phyloP scores from a whole-genome alignment of 2,888 invertebrate species.

The Dorcus hopei region DNA sequence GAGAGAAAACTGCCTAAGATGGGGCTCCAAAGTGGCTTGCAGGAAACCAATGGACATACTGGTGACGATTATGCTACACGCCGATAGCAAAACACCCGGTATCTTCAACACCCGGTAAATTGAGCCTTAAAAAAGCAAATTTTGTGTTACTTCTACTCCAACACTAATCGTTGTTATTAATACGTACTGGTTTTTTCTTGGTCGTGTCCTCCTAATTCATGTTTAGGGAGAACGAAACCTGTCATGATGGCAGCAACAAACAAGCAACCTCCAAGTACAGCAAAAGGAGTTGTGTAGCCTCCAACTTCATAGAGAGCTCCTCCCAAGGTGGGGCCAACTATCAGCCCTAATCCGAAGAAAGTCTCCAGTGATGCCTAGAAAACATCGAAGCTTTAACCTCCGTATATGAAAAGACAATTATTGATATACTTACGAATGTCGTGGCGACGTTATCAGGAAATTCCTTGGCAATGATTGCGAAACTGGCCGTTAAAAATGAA shows the following conservation, averaged over 20 bases:
- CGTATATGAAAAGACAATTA: background rate
- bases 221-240: conserved; percentile 67
- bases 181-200: conserved; percentile 61
- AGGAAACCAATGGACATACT: conserved; percentile 84
- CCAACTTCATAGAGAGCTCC: conserved; percentile 78
- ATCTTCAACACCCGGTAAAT: conserved; percentile 64
- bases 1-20: conserved; percentile 71
- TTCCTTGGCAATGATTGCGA: conserved; percentile 83
- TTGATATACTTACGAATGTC: conserved; percentile 68
- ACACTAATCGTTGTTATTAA: background rate
- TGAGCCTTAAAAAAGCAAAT: conserved; percentile 53
- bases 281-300: conserved; percentile 79
- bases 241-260: conserved; percentile 75
- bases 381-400: background rate
- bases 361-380: conserved; percentile 76
- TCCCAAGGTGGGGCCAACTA: conserved; percentile 88
- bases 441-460: conserved; percentile 83
- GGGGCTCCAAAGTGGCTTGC: conserved; percentile 85
- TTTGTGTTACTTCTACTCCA: background rate
- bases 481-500: conserved; percentile 81
- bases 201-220: conserved; percentile 58
- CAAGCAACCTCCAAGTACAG: conserved; percentile 70
- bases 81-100: conserved; percentile 70
- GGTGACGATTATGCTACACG: conserved; percentile 70
- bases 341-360: conserved; percentile 82